Conservation (phyloP, 2,888 invertebrate genomes). For the Blera fallax region DNA sequence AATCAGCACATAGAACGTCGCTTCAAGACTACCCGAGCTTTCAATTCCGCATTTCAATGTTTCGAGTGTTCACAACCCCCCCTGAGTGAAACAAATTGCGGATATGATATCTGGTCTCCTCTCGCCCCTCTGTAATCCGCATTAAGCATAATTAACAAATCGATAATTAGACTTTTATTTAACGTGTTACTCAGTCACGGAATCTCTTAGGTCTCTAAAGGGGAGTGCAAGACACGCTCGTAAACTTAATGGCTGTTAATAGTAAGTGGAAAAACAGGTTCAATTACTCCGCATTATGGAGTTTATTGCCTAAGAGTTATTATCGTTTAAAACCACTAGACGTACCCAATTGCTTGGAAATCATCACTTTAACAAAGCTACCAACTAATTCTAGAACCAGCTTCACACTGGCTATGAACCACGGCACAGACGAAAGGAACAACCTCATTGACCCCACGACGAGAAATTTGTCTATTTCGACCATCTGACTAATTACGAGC, state of each 20-base stretch:
- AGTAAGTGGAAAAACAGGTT: conserved; percentile 40
- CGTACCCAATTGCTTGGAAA: conserved; percentile 5
- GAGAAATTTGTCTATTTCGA: conserved; percentile 59
- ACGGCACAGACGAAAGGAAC: neutral
- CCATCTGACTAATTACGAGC: conserved; percentile 53
- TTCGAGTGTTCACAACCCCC: too few species aligned
- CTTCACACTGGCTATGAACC: neutral
- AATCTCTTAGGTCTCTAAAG: neutral
- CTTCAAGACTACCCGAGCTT: too few species aligned
- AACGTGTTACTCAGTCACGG: neutral
- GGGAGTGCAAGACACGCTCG: conserved; percentile 26
- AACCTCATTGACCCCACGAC: conserved; percentile 54
- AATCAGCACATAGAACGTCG: too few species aligned
- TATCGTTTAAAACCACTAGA: conserved; percentile 33
- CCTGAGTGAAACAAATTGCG: too few species aligned
- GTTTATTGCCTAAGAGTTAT: conserved; percentile 53
- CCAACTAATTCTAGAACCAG: conserved; percentile 34
- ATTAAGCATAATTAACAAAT: neutral
- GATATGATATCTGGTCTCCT: too few species aligned
- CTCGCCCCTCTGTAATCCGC: too few species aligned
- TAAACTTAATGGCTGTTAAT: conserved; percentile 25
- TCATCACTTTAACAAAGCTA: neutral
- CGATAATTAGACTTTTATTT: conserved; percentile 3
- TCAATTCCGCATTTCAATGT: too few species aligned
- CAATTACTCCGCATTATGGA: conserved; percentile 54